These are phyloP conservation scores for Indicator maculatus DNA, from an alignment of 2,113 vertebrate species.

Conservation along the genomic window DNA sequence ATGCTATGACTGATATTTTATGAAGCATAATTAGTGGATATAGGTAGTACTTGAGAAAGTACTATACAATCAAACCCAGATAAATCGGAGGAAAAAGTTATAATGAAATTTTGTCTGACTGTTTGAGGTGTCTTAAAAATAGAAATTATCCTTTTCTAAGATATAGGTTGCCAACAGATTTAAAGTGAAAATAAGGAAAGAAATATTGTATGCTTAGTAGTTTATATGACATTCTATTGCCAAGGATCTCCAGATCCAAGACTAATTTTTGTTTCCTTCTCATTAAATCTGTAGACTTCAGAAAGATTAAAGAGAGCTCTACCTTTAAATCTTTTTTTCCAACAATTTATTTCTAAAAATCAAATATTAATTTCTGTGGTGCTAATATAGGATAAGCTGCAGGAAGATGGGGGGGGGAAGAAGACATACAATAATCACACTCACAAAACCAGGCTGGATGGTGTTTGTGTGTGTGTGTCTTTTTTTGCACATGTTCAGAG, in stretches of 20 bases:
- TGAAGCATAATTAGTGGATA: constrained; percentile 6
- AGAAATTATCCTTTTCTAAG: not conserved
- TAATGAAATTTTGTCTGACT: not conserved
- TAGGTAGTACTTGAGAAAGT: not conserved
- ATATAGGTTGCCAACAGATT: not conserved
- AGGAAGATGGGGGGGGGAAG: not conserved
- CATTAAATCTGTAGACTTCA: not conserved
- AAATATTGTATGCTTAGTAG: not conserved
- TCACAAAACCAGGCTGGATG: not conserved
- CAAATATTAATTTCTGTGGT: not conserved
- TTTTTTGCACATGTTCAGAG: not conserved
- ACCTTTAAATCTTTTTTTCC: not conserved
- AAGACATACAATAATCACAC: not conserved
- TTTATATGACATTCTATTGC: not conserved
- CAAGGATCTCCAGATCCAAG: not conserved
- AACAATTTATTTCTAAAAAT: not conserved
- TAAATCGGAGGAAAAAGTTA: not conserved
- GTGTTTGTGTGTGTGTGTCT: too few relatives aligned
- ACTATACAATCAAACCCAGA: not conserved
- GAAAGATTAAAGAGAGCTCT: not conserved
- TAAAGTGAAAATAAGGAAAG: not conserved
- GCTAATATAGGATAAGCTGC: not conserved
- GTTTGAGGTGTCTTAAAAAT: not conserved
- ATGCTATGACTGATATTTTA: not conserved
- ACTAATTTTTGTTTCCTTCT: not conserved